phyloP scores from a whole-genome alignment of 2,888 invertebrate genomes.

The Callyntrura guangdongensis region DNA sequence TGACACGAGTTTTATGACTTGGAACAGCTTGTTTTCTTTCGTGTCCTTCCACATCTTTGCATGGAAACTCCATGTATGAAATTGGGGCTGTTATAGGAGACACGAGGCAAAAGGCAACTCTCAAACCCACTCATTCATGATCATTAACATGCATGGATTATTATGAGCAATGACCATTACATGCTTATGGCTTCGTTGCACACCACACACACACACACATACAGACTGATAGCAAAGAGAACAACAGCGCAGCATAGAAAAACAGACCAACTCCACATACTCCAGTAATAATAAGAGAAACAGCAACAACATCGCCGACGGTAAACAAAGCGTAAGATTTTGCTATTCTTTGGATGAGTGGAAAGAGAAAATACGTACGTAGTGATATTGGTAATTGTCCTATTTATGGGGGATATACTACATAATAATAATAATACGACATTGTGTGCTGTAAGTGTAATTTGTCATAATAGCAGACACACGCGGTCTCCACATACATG shows the following conservation, averaged over 20 bases:
- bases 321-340: slow-evolving; percentile 26
- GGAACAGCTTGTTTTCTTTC: slow-evolving; percentile 71
- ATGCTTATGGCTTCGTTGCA: slow-evolving; percentile 71
- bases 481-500: slow-evolving; percentile 16
- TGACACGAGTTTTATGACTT: slow-evolving; percentile 71
- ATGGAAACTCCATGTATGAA: slow-evolving; percentile 4
- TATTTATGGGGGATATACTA: slow-evolving; percentile 52
- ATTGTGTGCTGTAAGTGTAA: slow-evolving; percentile 38
- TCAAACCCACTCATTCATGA: slow-evolving; percentile 68
- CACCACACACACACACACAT: neutral
- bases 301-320: slow-evolving; percentile 14
- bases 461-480: slow-evolving; percentile 55
- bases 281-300: slow-evolving; percentile 20
- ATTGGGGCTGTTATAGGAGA: slow-evolving; percentile 21
- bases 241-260: neutral
- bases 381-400: slow-evolving; percentile 64
- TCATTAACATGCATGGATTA: slow-evolving; percentile 78
- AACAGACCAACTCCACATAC: slow-evolving; percentile 3
- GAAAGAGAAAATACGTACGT: slow-evolving; percentile 43
- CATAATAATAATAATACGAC: slow-evolving; percentile 3
- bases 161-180: slow-evolving; percentile 78
- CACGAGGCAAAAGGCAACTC: slow-evolving; percentile 65
- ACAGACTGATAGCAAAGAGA: slow-evolving; percentile 54
- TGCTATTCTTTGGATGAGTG: slow-evolving; percentile 38
- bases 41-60: slow-evolving; percentile 54